Evolutionary conservation across 1,140 invertebrate genomes (phyloP), one percentile per base, ranked within the genome.

Genomic region (Trinorchestia longiramus): DNA sequence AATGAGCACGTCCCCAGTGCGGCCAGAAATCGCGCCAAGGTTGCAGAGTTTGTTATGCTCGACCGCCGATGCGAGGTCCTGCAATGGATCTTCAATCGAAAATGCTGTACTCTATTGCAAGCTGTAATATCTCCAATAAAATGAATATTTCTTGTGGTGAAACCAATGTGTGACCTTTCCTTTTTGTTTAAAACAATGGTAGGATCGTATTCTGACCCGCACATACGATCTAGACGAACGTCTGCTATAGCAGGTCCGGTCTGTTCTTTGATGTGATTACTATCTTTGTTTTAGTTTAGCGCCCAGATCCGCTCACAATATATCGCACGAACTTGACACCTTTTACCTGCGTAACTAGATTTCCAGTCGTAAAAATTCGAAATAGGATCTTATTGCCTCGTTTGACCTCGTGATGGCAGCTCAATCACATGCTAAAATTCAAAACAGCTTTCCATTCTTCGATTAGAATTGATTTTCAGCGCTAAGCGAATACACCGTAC

Each of bases 271-370:
- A 94, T 43, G 36, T 94, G 92, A 94, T 94, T 94, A 94, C 41
- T 23, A 94, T 94, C 92, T 45, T 94, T 94, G 92, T 94, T 94
- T 94, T 94, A 94, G 92, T 94, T 94, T 94, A 94, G 43, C 92
- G 92, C 44, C 92, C 43, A 94, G 44, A 94, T 94, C 43, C 43
- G 41, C 40, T 45, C 40, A 94, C n/a, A 43, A 90, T 90, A 41
- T 90, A 90, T 90, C 88, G 88, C 88, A 42, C 88, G 43, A 90
- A 47, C 43, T 43, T 94, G 92, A 40, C 41, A 45, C 40, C 43
- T 94, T 94, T 94, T 47, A 47, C 92, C 92, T 94, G 8, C 43
- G 92, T 94, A 45, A 94, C 44, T 45, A 45, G 92, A 94, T 94
- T 94, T 94, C 92, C 43, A 43, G 44, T 94, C 92, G 92, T 94